phyloP scores from a whole-genome alignment of 92 coral and sea anemone genomes.

The Porites rus region DNA sequence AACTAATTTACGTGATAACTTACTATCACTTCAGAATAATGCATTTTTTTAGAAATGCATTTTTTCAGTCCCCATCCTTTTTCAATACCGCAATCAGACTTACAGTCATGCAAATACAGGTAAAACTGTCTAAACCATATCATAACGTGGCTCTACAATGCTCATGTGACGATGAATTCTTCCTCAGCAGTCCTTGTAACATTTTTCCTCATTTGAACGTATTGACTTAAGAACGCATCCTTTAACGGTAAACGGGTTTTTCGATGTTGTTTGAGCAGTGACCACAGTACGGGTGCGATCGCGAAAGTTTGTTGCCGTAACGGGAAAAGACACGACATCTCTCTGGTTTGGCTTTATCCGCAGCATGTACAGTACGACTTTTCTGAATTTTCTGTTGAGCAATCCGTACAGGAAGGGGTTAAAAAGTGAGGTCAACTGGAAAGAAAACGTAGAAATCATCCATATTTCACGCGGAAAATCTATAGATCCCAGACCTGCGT shows the following conservation, averaged over 20 bases:
- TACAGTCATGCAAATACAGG: too few species aligned
- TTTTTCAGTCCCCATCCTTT: too few species aligned
- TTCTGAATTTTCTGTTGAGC: slow-evolving; percentile 32
- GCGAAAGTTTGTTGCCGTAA: background rate
- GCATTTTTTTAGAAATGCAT: too few species aligned
- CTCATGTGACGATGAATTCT: too few species aligned
- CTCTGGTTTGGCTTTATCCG: background rate
- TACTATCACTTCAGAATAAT: too few species aligned
- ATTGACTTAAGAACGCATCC: background rate
- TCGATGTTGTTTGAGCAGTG: background rate
- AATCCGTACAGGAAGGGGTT: slow-evolving; percentile 33
- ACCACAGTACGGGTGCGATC: background rate
- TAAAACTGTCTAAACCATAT: too few species aligned
- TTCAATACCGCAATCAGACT: too few species aligned
- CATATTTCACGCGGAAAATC: slow-evolving; percentile 25
- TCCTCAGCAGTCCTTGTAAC: too few species aligned
- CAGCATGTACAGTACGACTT: background rate
- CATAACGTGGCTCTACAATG: too few species aligned
- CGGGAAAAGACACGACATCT: background rate
- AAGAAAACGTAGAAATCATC: slow-evolving; percentile 23
- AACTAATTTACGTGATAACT: too few species aligned
- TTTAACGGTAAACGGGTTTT: background rate
- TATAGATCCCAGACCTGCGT: background rate
- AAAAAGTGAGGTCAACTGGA: slow-evolving; percentile 12
- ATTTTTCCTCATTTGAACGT: too few species aligned